Evolutionary conservation across 2,888 invertebrate genomes (phyloP).

Genomic region (Digitonthophagus gazella): DNA sequence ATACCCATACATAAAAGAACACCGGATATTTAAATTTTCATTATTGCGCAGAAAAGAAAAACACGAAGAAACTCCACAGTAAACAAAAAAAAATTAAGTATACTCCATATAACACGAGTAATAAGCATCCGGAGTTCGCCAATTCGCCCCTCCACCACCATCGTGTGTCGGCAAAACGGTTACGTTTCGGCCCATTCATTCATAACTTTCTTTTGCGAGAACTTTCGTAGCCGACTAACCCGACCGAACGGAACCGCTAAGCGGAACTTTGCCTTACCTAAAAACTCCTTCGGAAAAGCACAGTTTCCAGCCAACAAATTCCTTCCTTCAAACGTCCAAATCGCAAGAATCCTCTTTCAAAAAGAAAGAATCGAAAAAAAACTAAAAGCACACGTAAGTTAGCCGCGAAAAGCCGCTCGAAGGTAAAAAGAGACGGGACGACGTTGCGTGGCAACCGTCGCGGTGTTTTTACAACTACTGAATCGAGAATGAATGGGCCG

Average conservation of each 20-base stretch:
- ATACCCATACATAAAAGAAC: not conserved
- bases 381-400: slow-evolving; percentile 18
- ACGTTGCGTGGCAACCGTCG: slow-evolving; percentile 24
- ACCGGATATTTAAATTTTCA: not conserved
- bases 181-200: slow-evolving; percentile 23
- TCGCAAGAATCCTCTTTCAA: not conserved
- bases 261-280: not conserved
- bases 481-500: slow-evolving; percentile 42
- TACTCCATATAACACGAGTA: not conserved
- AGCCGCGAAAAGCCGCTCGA: slow-evolving; percentile 2
- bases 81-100: slow-evolving; percentile 3
- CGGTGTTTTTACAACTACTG: slow-evolving; percentile 14
- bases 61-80: not conserved
- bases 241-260: not conserved
- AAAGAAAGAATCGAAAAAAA: not conserved
- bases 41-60: not conserved
- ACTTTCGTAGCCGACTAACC: slow-evolving; percentile 28
- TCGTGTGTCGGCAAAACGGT: not conserved
- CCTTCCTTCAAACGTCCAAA: no score
- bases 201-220: slow-evolving; percentile 25
- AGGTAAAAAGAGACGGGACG: slow-evolving; percentile 14
- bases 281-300: no score
- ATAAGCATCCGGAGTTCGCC: not conserved
- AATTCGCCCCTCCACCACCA: not conserved
- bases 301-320: no score